Evolutionary conservation across 2,113 vertebrate species (phyloP).

Genomic region (Stomatorhinus ivindoensis): DNA sequence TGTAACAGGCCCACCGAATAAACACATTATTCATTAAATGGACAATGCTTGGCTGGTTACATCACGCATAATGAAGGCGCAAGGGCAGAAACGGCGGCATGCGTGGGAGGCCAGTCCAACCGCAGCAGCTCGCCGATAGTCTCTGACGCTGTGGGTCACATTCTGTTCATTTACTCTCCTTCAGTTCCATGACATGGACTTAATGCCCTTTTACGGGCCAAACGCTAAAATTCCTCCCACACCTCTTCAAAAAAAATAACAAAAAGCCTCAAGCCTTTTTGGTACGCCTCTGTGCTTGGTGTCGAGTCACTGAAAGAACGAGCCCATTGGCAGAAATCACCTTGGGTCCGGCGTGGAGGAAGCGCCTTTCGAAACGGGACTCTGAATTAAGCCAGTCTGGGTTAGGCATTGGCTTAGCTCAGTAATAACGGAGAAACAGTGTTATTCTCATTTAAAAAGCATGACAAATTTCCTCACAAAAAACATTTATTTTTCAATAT

Average conservation of each 20-base stretch:
- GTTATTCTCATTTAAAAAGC: neutral
- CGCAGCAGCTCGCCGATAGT: neutral
- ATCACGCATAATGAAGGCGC: neutral
- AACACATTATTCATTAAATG: neutral
- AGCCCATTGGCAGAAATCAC: neutral
- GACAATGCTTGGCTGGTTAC: neutral
- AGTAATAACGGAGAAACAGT: neutral
- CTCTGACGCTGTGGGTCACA: neutral
- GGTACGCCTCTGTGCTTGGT: neutral
- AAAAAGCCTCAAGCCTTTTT: neutral
- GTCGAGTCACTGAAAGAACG: neutral
- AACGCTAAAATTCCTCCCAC: neutral
- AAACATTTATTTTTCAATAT: neutral
- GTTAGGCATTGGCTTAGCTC: neutral
- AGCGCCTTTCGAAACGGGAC: neutral
- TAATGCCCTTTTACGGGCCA: conserved; percentile 22
- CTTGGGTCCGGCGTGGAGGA: neutral
- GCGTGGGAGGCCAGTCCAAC: neutral
- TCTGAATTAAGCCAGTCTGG: neutral
- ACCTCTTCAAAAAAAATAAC: neutral
- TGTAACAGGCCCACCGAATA: neutral
- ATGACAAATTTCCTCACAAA: neutral
- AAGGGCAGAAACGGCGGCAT: neutral
- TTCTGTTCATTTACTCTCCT: conserved; percentile 30
- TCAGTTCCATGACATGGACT: conserved; percentile 26